Base-by-base conservation (phyloP, 2,888 invertebrate genomes). In the Philereme transversata region DNA sequence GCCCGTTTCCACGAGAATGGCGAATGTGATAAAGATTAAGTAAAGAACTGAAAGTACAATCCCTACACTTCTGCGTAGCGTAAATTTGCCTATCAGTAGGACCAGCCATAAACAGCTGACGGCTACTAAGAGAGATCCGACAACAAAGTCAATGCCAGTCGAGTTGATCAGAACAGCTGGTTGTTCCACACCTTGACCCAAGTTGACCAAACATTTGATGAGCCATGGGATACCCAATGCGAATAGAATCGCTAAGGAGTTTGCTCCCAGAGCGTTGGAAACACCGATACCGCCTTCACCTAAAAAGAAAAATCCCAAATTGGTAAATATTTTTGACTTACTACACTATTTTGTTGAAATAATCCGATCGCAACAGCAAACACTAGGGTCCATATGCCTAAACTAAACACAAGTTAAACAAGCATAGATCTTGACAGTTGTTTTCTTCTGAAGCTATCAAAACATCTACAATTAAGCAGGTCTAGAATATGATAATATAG, bases 171-270 rank as follows among this genome's bases (percentile, higher is more conserved):
- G 77, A 0, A 97, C 94, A 7, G 87, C 90, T 0, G 93, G 82
- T 4, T 77, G 62, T 35, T 93, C 88, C 0, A 84, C 89, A 4
- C 92, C 93, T 61, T 90, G 86, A 0, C 78, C 86, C 4, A 93
- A 82, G 49, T 93, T 80, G 50, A 94, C 86, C 67, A 95, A 81
- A 4, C 95, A 95, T 80, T 95, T 96, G 70, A 97, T 95, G 57
- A 97, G 94, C 97, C 97, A 98, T 0, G 97, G 97, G 34, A 97
- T 81, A 2, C 97, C 97, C 47, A 97, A 87, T 3, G 97, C 97
- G 53, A 97, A 93, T 3, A 97, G 86, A 58, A 97, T 97, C 61
- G 97, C 97, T 78, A 97, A 88, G 0, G 97, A 97, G 78, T 97
- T 97, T 0, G 97, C 97, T 0, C 97, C 97, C 7, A 97, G 84